Conservation (phyloP, 2,797 vertebrate genomes). For the Paedocypris micromegethes region DNA sequence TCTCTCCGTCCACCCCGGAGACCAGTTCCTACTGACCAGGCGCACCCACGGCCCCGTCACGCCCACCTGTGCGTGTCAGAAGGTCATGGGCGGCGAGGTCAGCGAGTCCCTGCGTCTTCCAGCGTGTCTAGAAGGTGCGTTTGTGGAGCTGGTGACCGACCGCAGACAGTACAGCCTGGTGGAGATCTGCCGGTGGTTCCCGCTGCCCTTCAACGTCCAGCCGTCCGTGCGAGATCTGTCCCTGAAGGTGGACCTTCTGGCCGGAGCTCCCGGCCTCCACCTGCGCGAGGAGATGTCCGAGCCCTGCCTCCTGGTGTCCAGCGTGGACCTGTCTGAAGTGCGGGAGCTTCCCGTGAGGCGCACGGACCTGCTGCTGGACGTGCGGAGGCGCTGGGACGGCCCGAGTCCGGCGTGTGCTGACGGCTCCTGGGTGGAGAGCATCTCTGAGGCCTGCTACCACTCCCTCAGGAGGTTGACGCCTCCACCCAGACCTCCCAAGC, state of each 20-base stretch:
- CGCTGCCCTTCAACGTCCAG: constrained; percentile 77
- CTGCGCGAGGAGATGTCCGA: constrained; percentile 79
- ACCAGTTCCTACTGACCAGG: constrained; percentile 74
- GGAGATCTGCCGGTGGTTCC: constrained; percentile 69
- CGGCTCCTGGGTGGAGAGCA: constrained; percentile 67
- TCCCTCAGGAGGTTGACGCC: constrained; percentile 72
- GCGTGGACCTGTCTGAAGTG: constrained; percentile 58
- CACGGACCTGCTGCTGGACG: constrained; percentile 61
- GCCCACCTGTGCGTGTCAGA: constrained; percentile 66
- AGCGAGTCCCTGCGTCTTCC: constrained; percentile 64
- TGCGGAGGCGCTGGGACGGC: constrained; percentile 52
- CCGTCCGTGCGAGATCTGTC: constrained; percentile 77
- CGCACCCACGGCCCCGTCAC: constrained; percentile 57
- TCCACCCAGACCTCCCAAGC: constrained; percentile 80
- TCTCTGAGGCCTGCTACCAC: constrained; percentile 75
- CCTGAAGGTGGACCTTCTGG: constrained; percentile 72
- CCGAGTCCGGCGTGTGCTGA: constrained; percentile 21
- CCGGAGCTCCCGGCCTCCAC: constrained; percentile 62
- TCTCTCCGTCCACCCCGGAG: constrained; percentile 68
- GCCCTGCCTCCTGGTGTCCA: constrained; percentile 72
- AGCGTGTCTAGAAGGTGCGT: constrained; percentile 75
- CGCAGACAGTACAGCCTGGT: constrained; percentile 71
- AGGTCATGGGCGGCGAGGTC: constrained; percentile 52
- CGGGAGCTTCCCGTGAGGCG: constrained; percentile 74
- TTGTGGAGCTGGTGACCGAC: constrained; percentile 79